These are phyloP conservation scores for Malachius bipustulatus DNA, from an alignment of 2,888 invertebrate genomes.

Conservation along the genomic window DNA sequence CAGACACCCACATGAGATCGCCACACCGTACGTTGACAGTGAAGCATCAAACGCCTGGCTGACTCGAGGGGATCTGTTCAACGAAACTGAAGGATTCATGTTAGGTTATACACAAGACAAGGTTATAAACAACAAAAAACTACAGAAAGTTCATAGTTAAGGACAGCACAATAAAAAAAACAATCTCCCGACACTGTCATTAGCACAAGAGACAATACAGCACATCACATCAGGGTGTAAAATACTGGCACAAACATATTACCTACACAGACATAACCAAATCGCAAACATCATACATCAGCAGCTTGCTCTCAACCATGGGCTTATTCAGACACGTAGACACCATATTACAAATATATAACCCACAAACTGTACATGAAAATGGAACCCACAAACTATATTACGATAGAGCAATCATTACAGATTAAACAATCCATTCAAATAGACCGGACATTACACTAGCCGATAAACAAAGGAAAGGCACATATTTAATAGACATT, in stretches of 20 bases:
- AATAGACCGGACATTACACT: slow-evolving; percentile 6
- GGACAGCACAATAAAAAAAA: too few species aligned
- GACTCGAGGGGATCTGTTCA: too few species aligned
- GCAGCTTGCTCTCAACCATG: slow-evolving; percentile 1
- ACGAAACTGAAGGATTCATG: too few species aligned
- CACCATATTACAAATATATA: slow-evolving; percentile 4
- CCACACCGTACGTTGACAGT: too few species aligned
- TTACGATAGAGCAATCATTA: slow-evolving; percentile 5
- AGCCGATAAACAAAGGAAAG: background rate
- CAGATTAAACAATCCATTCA: slow-evolving; percentile 2
- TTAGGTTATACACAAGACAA: too few species aligned
- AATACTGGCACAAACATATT: slow-evolving; percentile 4
- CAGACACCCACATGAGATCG: too few species aligned
- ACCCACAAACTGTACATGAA: background rate
- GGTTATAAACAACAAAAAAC: too few species aligned
- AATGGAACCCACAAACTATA: slow-evolving; percentile 3
- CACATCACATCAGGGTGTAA: slow-evolving; percentile 4
- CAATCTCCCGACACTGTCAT: too few species aligned
- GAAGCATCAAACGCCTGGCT: too few species aligned
- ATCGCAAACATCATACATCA: slow-evolving; percentile 6
- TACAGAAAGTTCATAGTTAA: too few species aligned
- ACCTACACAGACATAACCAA: slow-evolving; percentile 5
- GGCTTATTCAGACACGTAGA: background rate
- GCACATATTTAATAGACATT: slow-evolving; percentile 1
- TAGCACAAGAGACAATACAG: slow-evolving; percentile 6